Evolutionary conservation across 2,797 vertebrate species (phyloP).

Genomic region (Cirrhinus molitorella): DNA sequence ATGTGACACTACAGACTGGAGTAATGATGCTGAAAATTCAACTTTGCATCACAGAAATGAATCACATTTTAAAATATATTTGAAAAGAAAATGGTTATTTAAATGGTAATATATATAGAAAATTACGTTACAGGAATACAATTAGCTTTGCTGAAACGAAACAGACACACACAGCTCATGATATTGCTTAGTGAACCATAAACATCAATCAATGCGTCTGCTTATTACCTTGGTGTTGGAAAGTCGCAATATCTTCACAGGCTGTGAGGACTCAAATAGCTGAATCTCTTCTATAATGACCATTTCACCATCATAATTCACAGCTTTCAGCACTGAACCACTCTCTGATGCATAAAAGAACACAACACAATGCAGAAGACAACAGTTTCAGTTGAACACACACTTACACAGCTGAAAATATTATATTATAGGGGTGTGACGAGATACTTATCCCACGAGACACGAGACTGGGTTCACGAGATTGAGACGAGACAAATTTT

Average conservation of each 20-base stretch:
- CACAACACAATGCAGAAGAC: not conserved
- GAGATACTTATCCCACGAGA: no score
- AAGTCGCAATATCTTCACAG: constrained; percentile 78
- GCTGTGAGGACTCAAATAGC: constrained; percentile 73
- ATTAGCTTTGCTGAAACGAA: not conserved
- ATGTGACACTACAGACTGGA: no score
- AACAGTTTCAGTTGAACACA: not conserved
- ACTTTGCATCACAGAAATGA: not conserved
- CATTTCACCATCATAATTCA: constrained; percentile 77
- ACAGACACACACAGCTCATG: not conserved
- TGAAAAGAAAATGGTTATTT: not conserved
- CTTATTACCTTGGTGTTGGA: constrained; percentile 73
- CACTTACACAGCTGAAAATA: constrained; percentile 11
- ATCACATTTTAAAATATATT: not conserved
- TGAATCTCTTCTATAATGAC: constrained; percentile 84
- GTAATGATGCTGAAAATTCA: not conserved
- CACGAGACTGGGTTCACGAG: no score
- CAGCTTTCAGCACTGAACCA: constrained; percentile 83
- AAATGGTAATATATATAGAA: not conserved
- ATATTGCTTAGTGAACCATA: not conserved
- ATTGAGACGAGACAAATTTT: no score
- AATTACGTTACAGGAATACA: not conserved
- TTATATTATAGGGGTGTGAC: no score
- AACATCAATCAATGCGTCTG: not conserved
- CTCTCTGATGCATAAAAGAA: constrained; percentile 68